Evolutionary conservation across 2,113 vertebrate genomes (phyloP), one percentile per base, ranked within the genome.

Genomic region (Octodon degus): DNA sequence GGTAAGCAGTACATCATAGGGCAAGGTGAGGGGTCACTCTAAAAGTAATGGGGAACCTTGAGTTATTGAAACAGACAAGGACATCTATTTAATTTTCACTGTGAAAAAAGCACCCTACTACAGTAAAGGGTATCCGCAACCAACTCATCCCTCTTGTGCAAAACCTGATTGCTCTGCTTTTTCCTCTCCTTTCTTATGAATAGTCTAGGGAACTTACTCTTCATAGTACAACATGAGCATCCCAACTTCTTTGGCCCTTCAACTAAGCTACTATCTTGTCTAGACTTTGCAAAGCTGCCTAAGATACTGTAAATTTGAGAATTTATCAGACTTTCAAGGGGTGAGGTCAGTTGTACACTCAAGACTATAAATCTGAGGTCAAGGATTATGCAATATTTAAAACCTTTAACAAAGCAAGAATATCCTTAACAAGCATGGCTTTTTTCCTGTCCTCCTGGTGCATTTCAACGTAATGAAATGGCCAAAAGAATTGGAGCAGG

Each of bases 391-490:
- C 37, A 89, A 90, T 6, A 67, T 50, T 34, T 30, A 96, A 55
- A 80, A 72, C 60, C 14, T 20, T 32, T 81, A n/a, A 8, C 74
- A 62, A 4, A 83, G 53, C 12, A 32, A 91, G 58, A 87, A 94
- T 81, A 32, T 86, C 76, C 70, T 95, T 83, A 82, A 70, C 43
- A 47, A 2, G 24, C 19, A 32, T 43, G 4, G 27, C 81, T 6
- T 79, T 77, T 74, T 67, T 4, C 16, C 19, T 25, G n/a, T 68
- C 6, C 5, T 81, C 62, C 55, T 92, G 34, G 24, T 92, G 37
- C 82, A 88, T 88, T 97, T 91, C 68, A 90, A 63, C 19, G 65
- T 5, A 55, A 80, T 53, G 30, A 70, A 90, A 92, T 95, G 24
- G 74, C 84, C 53, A 95, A 92, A 74, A 40, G 60, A 68, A 74